phyloP scores from a whole-genome alignment of 2,113 vertebrate genomes.

The Morone chrysops region DNA sequence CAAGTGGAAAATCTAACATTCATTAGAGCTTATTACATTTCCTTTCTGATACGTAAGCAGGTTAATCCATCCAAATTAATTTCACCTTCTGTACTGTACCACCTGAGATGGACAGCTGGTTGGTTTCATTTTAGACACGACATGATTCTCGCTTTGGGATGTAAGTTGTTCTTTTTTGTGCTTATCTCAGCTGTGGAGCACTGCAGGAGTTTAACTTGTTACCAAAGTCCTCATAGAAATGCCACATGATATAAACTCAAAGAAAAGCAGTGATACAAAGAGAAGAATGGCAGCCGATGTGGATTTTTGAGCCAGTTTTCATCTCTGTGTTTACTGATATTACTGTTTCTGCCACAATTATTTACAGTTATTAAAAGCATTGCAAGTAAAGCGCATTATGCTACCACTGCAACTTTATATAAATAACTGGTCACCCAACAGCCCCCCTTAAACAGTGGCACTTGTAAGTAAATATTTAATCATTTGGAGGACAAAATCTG shows the following conservation, averaged over 20 bases:
- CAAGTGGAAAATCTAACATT: slow-evolving; percentile 35
- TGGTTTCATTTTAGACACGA: slow-evolving; percentile 39
- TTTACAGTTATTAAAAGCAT: not conserved
- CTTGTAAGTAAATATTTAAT: not conserved
- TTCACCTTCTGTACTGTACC: slow-evolving; percentile 42
- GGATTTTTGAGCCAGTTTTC: not conserved
- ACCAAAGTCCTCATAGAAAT: slow-evolving; percentile 26
- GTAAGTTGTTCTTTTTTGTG: slow-evolving; percentile 44
- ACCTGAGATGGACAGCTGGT: slow-evolving; percentile 29
- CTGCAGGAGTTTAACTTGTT: slow-evolving; percentile 49
- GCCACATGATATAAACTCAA: slow-evolving; percentile 5
- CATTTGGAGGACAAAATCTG: not conserved
- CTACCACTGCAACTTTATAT: not conserved
- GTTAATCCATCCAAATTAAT: slow-evolving; percentile 59
- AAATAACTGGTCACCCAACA: not conserved
- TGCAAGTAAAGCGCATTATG: not conserved
- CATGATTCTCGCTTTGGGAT: slow-evolving; percentile 42
- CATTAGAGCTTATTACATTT: slow-evolving; percentile 65
- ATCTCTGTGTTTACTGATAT: not conserved
- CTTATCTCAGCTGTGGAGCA: slow-evolving; percentile 56
- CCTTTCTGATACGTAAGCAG: slow-evolving; percentile 52
- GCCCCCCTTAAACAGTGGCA: not conserved
- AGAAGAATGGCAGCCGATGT: not conserved
- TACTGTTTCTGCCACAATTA: slow-evolving; percentile 1
- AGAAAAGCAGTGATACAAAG: slow-evolving; percentile 9